phyloP scores from a whole-genome alignment of 1,140 invertebrate genomes.

The Phthorimaea operculella region DNA sequence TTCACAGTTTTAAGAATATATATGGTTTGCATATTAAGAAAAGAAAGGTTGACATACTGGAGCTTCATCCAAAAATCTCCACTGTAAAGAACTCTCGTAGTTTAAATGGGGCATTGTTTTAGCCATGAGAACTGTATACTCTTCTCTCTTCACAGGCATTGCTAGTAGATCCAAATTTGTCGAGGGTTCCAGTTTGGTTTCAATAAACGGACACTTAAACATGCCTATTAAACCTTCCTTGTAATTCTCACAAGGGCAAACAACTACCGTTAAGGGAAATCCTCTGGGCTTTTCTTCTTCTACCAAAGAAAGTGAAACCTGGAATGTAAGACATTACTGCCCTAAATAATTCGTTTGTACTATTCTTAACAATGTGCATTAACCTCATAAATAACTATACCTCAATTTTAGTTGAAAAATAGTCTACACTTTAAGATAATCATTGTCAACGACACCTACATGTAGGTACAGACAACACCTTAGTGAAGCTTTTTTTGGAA shows the following conservation, averaged over 20 bases:
- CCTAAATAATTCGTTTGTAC: no score
- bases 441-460: no score
- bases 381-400: no score
- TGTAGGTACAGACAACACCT: no score
- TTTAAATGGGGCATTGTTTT: constrained; percentile 42
- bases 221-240: constrained; percentile 42
- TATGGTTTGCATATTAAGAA: no score
- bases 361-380: no score
- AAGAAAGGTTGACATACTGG: constrained; percentile 24
- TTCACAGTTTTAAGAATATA: no score
- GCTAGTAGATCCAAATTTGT: constrained; percentile 40
- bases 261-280: constrained; percentile 50
- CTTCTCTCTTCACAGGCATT: constrained; percentile 32
- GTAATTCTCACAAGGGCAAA: constrained; percentile 42
- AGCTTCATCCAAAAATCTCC: constrained; percentile 47
- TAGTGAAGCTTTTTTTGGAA: no score
- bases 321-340: no score
- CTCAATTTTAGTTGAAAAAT: no score
- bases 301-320: no score
- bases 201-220: constrained; percentile 33
- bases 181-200: constrained; percentile 39
- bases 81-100: constrained; percentile 38
- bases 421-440: no score
- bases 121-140: constrained; percentile 46
- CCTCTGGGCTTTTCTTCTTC: constrained; percentile 23